phyloP scores from a whole-genome alignment of 1,140 invertebrate genomes.

The Drosophila repleta region DNA sequence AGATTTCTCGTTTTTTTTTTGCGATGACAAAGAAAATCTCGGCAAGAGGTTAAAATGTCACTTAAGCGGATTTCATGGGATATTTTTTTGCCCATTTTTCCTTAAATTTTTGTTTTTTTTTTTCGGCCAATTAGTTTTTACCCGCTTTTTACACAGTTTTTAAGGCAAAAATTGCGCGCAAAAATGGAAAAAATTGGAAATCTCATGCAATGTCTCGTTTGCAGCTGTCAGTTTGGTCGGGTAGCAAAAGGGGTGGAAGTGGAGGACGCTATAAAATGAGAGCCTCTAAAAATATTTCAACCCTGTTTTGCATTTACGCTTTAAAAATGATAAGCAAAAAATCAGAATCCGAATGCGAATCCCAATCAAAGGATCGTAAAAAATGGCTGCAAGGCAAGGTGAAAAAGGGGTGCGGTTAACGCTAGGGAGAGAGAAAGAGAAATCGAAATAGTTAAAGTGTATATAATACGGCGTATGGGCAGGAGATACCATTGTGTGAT shows the following conservation, averaged over 20 bases:
- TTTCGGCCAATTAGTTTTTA: constrained; percentile 56
- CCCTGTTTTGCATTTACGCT: constrained; percentile 69
- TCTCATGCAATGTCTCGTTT: constrained; percentile 26
- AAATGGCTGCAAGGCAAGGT: constrained; percentile 42
- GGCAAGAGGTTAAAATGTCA: constrained; percentile 78
- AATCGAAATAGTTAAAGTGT: constrained; percentile 8
- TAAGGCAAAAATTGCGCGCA: constrained; percentile 59
- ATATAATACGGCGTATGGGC: constrained; percentile 25
- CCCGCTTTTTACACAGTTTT: constrained; percentile 47
- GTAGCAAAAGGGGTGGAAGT: constrained; percentile 67
- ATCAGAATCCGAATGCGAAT: constrained; percentile 30
- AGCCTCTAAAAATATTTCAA: constrained; percentile 55
- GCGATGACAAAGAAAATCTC: constrained; percentile 20
- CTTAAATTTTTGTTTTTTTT: constrained; percentile 45
- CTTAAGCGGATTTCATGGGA: constrained; percentile 61
- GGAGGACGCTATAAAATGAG: constrained; percentile 33
- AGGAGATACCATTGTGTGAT: constrained; percentile 59
- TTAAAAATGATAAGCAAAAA: constrained; percentile 64
- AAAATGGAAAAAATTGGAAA: constrained; percentile 19
- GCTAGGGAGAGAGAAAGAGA: not conserved
- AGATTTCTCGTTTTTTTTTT: not conserved
- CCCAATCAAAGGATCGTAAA: constrained; percentile 52
- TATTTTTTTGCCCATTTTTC: constrained; percentile 20
- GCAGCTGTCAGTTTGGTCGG: constrained; percentile 51
- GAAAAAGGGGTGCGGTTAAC: constrained; percentile 27